Conservation (phyloP, 1,140 invertebrate genomes). For the Nixonia krombeini region DNA sequence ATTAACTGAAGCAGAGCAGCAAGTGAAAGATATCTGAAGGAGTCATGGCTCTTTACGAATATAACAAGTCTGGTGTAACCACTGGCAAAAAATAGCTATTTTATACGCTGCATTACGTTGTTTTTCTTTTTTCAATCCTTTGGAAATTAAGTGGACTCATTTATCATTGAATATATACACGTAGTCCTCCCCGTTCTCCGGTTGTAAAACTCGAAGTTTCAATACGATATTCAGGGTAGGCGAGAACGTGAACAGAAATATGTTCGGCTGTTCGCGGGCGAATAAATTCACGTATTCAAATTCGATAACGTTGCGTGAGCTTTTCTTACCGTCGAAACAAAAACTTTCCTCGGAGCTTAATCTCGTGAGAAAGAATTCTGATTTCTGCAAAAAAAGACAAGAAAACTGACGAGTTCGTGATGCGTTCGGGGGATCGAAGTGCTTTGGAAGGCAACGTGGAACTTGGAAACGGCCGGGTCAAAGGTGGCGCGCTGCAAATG, state of each 20-base stretch:
- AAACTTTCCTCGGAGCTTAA: not conserved
- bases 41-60: too few relatives aligned
- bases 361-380: not conserved
- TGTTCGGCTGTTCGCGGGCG: too few relatives aligned
- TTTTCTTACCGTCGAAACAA: not conserved
- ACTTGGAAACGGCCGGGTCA: conserved; percentile 17
- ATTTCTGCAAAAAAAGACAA: conserved; percentile 17
- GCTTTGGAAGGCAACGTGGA: conserved; percentile 12
- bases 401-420: not conserved
- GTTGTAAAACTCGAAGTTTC: not conserved
- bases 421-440: conserved; percentile 1
- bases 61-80: too few relatives aligned
- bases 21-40: conserved; percentile 6
- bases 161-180: too few relatives aligned
- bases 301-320: too few relatives aligned
- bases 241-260: too few relatives aligned
- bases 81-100: not conserved
- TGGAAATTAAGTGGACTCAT: too few relatives aligned
- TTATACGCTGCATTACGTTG: not conserved
- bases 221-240: not conserved
- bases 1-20: conserved; percentile 18
- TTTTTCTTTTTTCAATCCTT: not conserved
- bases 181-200: too few relatives aligned
- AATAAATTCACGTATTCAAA: conserved; percentile 5
- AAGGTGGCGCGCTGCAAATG: conserved; percentile 12